Percentiles rank a stretch among this genome's conserved stretches.
These are phyloP conservation scores for Dunckerocampus dactyliophorus DNA, from an alignment of 2,113 vertebrate genomes.

Conservation along the genomic window DNA sequence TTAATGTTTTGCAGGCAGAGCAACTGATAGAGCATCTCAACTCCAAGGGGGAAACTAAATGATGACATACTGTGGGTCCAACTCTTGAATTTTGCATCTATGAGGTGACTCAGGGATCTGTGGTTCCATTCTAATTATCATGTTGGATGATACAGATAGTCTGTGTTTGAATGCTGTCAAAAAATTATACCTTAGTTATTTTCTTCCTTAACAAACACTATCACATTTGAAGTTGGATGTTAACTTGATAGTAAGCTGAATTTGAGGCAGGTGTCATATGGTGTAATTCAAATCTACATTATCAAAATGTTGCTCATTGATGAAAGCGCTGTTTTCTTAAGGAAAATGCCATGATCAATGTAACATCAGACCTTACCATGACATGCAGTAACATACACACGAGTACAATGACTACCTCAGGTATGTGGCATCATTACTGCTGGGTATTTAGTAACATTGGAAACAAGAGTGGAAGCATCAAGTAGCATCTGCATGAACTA, in stretches of 20 bases:
- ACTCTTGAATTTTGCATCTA: background rate
- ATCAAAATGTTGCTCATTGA: no score
- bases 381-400: background rate
- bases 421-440: background rate
- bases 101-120: background rate
- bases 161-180: no score
- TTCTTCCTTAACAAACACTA: no score
- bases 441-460: background rate
- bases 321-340: background rate
- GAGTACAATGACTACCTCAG: background rate
- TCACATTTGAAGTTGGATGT: background rate
- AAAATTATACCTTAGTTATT: no score
- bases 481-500: constrained; percentile 13
- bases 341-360: background rate
- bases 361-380: background rate
- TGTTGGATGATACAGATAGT: constrained; percentile 4
- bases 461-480: constrained; percentile 1
- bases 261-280: no score
- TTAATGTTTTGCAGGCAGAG: constrained; percentile 62
- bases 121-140: background rate
- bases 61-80: constrained; percentile 17
- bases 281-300: no score
- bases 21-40: constrained; percentile 69
- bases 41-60: constrained; percentile 60
- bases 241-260: no score